Conservation (phyloP, 2,113 vertebrate genomes). For the Calcarius ornatus region DNA sequence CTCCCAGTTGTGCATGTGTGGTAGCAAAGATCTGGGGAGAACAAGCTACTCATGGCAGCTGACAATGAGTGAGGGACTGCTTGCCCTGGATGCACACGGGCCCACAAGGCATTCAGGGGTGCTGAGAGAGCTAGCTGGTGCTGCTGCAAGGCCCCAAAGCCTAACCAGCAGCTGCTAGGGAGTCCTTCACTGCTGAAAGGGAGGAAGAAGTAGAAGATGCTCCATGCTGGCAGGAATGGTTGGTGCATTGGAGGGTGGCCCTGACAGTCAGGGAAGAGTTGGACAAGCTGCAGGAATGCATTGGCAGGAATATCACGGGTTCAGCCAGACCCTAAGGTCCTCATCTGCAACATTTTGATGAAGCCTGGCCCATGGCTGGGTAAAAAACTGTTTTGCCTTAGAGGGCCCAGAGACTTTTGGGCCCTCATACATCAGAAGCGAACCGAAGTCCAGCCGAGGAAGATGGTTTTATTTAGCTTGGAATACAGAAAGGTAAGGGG, state of each 20-base stretch:
- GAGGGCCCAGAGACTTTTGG: background rate
- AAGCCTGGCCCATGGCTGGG: background rate
- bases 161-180: background rate
- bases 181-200: background rate
- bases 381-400: background rate
- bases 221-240: background rate
- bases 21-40: background rate
- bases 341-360: background rate
- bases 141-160: background rate
- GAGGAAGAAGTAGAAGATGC: background rate
- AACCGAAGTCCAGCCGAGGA: background rate
- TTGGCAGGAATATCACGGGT: background rate
- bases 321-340: background rate
- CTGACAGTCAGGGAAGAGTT: background rate
- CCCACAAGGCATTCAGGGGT: background rate
- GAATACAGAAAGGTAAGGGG: background rate
- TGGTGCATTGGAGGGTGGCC: fast-evolving
- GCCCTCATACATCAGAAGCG: background rate
- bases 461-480: background rate
- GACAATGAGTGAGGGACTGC: background rate
- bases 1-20: background rate
- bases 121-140: background rate
- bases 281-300: background rate
- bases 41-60: background rate
- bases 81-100: background rate